Conservation (phyloP, 2,888 invertebrate genomes). For the Trachelus stipa region DNA sequence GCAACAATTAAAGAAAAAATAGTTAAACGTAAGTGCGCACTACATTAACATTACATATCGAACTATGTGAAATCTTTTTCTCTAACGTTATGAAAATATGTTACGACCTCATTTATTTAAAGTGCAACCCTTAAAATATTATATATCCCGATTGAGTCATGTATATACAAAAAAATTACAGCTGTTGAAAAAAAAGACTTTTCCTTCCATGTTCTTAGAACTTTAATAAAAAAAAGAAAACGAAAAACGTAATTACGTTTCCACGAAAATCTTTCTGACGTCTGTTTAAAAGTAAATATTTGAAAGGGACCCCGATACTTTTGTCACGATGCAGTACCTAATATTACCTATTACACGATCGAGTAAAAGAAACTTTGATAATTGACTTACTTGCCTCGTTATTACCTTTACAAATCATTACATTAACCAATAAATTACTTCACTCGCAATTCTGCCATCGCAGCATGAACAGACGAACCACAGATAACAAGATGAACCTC, state of each 20-base stretch:
- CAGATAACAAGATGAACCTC: constrained; percentile 46
- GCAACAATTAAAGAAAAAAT: not conserved
- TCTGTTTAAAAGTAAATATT: constrained; percentile 23
- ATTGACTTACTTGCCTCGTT: constrained; percentile 56
- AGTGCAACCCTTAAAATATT: not conserved
- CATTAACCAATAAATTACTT: constrained; percentile 61
- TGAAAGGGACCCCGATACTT: constrained; percentile 7
- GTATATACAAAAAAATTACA: not conserved
- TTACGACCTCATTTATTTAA: not conserved
- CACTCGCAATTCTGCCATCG: constrained; percentile 54
- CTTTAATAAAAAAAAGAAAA: not conserved
- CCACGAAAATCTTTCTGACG: constrained; percentile 28
- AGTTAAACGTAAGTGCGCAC: not conserved
- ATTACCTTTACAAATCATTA: constrained; percentile 64
- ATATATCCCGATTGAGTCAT: not conserved
- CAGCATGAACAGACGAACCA: constrained; percentile 42
- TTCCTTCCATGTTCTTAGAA: not conserved
- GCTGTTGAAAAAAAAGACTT: not conserved
- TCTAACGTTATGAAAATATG: constrained; percentile 1
- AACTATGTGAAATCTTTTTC: not conserved
- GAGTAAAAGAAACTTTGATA: not conserved
- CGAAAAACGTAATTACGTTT: not conserved
- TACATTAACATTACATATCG: not conserved
- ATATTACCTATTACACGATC: constrained; percentile 2
- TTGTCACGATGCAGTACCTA: not conserved